Base-by-base conservation (phyloP, 2,888 invertebrate genomes). In the Ochropacha duplaris region DNA sequence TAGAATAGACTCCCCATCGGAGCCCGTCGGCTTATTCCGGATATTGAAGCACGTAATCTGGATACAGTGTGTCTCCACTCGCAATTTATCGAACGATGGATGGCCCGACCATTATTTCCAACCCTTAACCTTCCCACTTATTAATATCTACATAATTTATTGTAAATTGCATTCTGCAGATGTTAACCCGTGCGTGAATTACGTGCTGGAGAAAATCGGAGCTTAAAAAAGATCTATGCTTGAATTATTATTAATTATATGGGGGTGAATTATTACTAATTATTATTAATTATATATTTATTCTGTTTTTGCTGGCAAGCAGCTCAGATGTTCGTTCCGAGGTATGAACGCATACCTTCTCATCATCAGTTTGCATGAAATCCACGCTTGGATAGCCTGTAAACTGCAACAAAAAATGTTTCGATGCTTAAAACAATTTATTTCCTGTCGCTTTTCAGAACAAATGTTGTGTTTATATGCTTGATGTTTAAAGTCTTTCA, bases 21-120 rank as follows among this genome's bases (percentile, higher is more conserved):
- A 50, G 39, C 72, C 67, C 69, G 71, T 68, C 76, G 79, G 81
- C 84, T 81, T 79, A 78, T 82, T 71, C 88, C 91, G 92, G 92
- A 92, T 92, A 92, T 92, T 92, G 89, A 84, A 91, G 90, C 91
- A 92, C 92, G 91, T 92, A 91, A 92, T 92, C 91, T 88, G 87
- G 83, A 84, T 87, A 86, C 88, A 85, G 82, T 84, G 82, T 90
- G 90, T 90, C 91, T 89, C 89, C 86, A 84, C 76, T 86, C 79
- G 86, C 90, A 89, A 92, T 92, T 92, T 92, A 92, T 91, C 86
- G 86, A 84, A 89, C 89, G 88, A 90, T 91, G 86, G 88, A 90
- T 88, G 89, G 89, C 74, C 79, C 74, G 66, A 77, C 88, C 88
- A 88, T 92, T 90, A 91, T 88, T 36, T 80, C 83, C 85, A 90